A percentile compares a stretch with the other conserved stretches of the same genome.
phyloP scores from a whole-genome alignment of 2,888 invertebrate species.

The Cantharis rustica region DNA sequence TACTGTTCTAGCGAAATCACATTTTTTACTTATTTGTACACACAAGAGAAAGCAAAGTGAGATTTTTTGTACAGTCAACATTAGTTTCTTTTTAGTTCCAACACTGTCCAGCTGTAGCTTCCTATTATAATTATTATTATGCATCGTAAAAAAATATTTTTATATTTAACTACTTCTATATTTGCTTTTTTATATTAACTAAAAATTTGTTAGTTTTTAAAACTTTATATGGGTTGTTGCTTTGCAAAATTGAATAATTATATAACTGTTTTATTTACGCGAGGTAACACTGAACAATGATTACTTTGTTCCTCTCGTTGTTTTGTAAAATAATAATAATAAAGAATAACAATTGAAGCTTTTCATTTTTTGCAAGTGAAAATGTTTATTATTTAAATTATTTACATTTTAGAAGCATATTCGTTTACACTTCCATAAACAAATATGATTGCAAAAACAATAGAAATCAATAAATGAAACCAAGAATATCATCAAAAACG shows the following conservation, averaged over 20 bases:
- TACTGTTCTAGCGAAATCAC: background rate
- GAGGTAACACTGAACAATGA: background rate
- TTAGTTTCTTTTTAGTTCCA: background rate
- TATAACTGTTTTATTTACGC: background rate
- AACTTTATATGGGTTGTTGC: slow-evolving; percentile 35
- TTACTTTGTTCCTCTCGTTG: background rate
- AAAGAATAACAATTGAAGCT: background rate
- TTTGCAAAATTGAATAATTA: slow-evolving; percentile 18
- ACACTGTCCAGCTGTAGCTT: slow-evolving; percentile 28
- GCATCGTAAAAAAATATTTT: slow-evolving; percentile 24
- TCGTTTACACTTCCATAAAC: background rate
- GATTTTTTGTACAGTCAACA: background rate
- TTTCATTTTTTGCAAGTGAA: background rate
- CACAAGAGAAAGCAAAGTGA: background rate
- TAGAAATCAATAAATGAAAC: background rate
- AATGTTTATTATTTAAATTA: background rate
- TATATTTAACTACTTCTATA: slow-evolving; percentile 29
- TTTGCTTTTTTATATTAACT: slow-evolving; percentile 33
- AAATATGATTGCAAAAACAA: background rate
- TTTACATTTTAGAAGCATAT: background rate
- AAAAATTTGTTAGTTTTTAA: slow-evolving; percentile 30
- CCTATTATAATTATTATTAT: slow-evolving; percentile 22
- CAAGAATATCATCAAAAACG: background rate
- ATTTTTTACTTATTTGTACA: background rate
- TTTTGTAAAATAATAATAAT: background rate